phyloP scores from a whole-genome alignment of 37 sponge, comb jelly and placozoan genomes.

The Haliclona indistincta region DNA sequence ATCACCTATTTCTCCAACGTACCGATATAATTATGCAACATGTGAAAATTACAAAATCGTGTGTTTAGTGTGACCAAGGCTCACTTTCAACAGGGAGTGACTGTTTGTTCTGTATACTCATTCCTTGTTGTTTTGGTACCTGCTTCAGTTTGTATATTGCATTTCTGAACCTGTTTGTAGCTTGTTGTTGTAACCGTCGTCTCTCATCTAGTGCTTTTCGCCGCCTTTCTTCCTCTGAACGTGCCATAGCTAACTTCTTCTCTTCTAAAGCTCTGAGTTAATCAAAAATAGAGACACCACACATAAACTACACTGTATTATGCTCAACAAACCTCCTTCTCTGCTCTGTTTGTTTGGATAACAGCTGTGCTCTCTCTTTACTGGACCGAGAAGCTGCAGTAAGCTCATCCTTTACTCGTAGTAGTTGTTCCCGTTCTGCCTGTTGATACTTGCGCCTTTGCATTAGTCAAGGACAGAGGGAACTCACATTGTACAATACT shows the following conservation, averaged over 20 bases:
- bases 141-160: constrained; percentile 24
- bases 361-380: constrained; percentile 32
- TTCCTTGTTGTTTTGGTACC: not conserved
- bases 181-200: constrained; percentile 47
- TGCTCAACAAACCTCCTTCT: constrained; percentile 43
- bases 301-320: not conserved
- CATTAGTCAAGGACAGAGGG: not conserved
- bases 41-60: no score
- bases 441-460: constrained; percentile 46
- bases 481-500: not conserved
- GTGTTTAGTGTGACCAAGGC: no score
- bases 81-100: no score
- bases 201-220: constrained; percentile 58
- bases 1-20: no score
- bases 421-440: constrained; percentile 32
- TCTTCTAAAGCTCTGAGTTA: constrained; percentile 66
- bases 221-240: constrained; percentile 73
- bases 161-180: constrained; percentile 38
- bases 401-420: not conserved
- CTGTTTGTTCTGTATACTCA: no score
- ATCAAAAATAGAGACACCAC: not conserved
- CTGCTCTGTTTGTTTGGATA: constrained; percentile 66
- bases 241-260: constrained; percentile 41
- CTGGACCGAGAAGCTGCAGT: not conserved
- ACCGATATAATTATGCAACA: no score